phyloP scores from a whole-genome alignment of 2,888 invertebrate genomes.

The Andricus quercusramuli region DNA sequence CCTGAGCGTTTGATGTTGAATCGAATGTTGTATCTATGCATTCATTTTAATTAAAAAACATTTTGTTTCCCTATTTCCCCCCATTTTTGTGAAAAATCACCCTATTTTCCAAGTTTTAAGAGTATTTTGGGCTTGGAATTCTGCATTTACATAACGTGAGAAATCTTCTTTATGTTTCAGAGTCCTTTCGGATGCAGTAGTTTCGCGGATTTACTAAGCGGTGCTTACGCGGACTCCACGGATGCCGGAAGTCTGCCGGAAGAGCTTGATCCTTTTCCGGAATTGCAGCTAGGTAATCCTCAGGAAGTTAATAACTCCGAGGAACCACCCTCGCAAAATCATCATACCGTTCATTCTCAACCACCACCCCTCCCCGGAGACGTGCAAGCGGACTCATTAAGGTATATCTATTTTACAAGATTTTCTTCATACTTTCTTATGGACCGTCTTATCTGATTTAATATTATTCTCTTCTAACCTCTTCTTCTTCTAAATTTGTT shows the following conservation, averaged over 20 bases:
- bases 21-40: too few relatives aligned
- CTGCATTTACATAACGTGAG: not conserved
- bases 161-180: conserved; percentile 76
- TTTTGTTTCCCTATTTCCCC: too few relatives aligned
- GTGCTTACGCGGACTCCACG: conserved; percentile 85
- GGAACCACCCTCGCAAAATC: conserved; percentile 73
- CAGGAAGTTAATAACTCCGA: conserved; percentile 68
- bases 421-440: not conserved
- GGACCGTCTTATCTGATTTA: too few relatives aligned
- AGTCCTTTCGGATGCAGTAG: conserved; percentile 88
- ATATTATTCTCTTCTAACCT: not conserved
- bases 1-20: too few relatives aligned
- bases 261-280: conserved; percentile 87
- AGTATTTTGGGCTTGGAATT: too few relatives aligned
- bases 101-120: too few relatives aligned
- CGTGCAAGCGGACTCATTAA: conserved; percentile 73
- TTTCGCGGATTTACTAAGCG: conserved; percentile 88
- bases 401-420: conserved; percentile 59
- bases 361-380: conserved; percentile 70
- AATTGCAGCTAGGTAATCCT: conserved; percentile 80
- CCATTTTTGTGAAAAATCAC: too few relatives aligned
- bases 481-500: too few relatives aligned
- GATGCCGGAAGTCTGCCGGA: conserved; percentile 84
- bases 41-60: too few relatives aligned
- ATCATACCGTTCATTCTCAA: conserved; percentile 69